A percentile compares a stretch with the other conserved stretches of the same genome.
Evolutionary conservation across 2,113 vertebrate genomes (phyloP).

Genomic region (Paedocypris sp.): DNA sequence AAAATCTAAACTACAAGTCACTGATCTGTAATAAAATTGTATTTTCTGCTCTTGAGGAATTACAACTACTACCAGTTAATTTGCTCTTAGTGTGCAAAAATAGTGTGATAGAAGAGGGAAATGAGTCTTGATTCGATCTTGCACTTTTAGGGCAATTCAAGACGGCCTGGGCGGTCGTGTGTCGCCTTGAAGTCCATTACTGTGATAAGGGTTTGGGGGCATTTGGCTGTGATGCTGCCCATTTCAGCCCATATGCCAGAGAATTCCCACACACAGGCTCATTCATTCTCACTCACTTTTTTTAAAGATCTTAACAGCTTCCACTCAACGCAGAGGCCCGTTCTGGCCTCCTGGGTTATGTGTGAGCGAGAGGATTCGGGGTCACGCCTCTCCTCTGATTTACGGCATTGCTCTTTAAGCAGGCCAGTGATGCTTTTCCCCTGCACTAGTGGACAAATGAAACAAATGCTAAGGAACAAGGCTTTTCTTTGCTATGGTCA

Average conservation of each 20-base stretch:
- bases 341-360: slow-evolving; percentile 54
- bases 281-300: slow-evolving; percentile 34
- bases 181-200: slow-evolving; percentile 16
- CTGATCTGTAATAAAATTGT: too few relatives aligned
- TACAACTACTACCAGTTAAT: too few relatives aligned
- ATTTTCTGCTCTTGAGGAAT: too few relatives aligned
- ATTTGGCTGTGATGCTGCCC: slow-evolving; percentile 14
- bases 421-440: slow-evolving; percentile 16
- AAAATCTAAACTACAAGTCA: too few relatives aligned
- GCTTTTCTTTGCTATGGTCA: slow-evolving; percentile 3
- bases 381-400: slow-evolving; percentile 22
- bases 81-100: too few relatives aligned
- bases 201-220: slow-evolving; percentile 33
- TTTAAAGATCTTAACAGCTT: slow-evolving; percentile 41
- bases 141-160: background rate
- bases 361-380: slow-evolving; percentile 22
- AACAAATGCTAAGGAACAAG: slow-evolving; percentile 24
- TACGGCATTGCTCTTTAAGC: slow-evolving; percentile 20
- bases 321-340: slow-evolving; percentile 43
- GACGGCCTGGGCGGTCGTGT: slow-evolving; percentile 9
- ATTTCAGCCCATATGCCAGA: slow-evolving; percentile 48
- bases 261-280: slow-evolving; percentile 64
- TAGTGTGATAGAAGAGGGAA: too few relatives aligned
- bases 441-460: slow-evolving; percentile 17
- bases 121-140: too few relatives aligned